Evolutionary conservation across 2,888 invertebrate species (phyloP), one percentile per base, ranked within the genome.

Genomic region (Pemphredon lugubris): DNA sequence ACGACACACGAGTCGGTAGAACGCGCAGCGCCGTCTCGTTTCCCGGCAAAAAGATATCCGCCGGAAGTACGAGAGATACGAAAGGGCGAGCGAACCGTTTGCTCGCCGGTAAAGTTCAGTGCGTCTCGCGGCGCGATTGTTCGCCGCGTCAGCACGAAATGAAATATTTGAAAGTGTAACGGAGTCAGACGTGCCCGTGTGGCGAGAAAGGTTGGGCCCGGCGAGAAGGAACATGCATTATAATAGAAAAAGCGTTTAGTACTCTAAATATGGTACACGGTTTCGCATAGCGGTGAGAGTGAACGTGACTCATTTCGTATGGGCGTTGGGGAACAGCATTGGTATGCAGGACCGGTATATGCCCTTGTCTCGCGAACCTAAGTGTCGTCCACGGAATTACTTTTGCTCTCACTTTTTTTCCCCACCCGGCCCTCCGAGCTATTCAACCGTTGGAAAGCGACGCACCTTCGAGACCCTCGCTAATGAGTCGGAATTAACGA

Each of bases 301-400:
- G 63, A 75, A 72, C 57, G 72, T 74, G 78, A 74, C 53, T 83
- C 78, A 72, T 67, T 77, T 77, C 34, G 57, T 63, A 81, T 72
- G 73, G 65, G 58, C 60, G 66, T 74, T 53, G 70, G 37, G n/a
- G 63, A 63, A 47, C 26, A n/a, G 14, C 48, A 64, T 74, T 63
- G 64, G 69, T 73, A 82, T 68, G 71, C 64, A 47, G 34, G 44
- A 30, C 39, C 32, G 42, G n/a, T 44, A 26, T 7, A 23, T 79
- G 80, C 72, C 82, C 81, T 82, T 81, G 81, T 73, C 77, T 58
- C 59, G 51, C 63, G 53, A 66, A 30, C 59, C n/a, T 21, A 11
- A 26, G 23, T 26, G 51, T 37, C 20, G 42, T 57, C 53, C 53
- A 11, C 21, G 14, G 40, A 44, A 48, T 44, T 26, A 18, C 30